Base-by-base conservation (phyloP, 2,888 invertebrate species). In the Diaprepes abbreviatus region DNA sequence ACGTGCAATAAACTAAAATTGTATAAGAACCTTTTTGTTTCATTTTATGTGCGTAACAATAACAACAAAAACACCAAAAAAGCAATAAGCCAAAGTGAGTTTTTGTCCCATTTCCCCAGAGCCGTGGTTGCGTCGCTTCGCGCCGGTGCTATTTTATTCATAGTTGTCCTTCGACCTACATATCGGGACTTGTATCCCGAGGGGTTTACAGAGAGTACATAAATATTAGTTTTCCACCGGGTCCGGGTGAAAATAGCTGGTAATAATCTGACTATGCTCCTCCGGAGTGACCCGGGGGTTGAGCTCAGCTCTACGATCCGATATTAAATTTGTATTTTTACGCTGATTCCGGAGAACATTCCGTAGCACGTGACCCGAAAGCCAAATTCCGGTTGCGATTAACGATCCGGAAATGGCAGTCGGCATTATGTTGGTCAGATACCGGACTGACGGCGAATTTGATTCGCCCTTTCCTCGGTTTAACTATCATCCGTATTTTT, bases 251-350 rank as follows among this genome's bases (percentile, higher is more conserved):
- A 78, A 78, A 79, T 79, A 74, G 74, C 76, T 74, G 76, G 79
- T 79, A 79, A 80, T 80, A 80, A 79, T 79, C 79, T 77, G 78
- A 75, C 77, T 78, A 79, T 76, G 76, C 75, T 75, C 74, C 73
- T 66, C 36, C 57, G 43, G 50, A 68, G 72, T 59, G 60, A 55
- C 66, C 72, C 79, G 72, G 77, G 77, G 76, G 76, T 74, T 64
- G 73, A 77, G 76, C 75, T 79, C 79, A 79, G 80, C 80, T 79
- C 80, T 79, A 78, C 79, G 79, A 80, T 78, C 81, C 82, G 86
- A 87, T 87, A 87, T 87, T 87, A 87, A 87, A 87, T 87, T 87
- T 87, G 87, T 87, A 87, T 87, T 87, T 87, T 87, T 87, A 87
- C 87, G 87, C 87, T 86, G 87, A 87, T 87, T 87, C 87, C 85